These are phyloP conservation scores for Mya arenaria DNA, from an alignment of 1,140 invertebrate genomes.

Conservation along the genomic window DNA sequence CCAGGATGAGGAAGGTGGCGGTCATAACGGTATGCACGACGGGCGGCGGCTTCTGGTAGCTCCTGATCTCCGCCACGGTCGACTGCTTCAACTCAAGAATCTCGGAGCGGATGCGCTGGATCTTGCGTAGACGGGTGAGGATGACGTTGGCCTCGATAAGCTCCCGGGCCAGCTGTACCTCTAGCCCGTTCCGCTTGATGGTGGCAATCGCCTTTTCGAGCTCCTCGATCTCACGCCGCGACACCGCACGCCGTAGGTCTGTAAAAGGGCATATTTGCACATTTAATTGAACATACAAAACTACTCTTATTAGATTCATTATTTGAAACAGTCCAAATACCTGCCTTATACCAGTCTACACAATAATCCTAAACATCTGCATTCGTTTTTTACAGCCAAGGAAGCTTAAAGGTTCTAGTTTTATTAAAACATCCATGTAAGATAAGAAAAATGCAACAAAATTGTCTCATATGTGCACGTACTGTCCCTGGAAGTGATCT, in stretches of 20 bases:
- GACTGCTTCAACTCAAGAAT: conserved; percentile 79
- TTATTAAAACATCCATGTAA: no score
- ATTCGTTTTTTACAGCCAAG: no score
- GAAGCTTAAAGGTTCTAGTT: no score
- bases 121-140: conserved; percentile 67
- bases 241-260: conserved; percentile 75
- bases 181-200: conserved; percentile 76
- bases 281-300: no score
- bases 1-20: conserved; percentile 75
- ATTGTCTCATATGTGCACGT: conserved; percentile 54
- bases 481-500: conserved; percentile 75
- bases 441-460: no score
- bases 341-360: no score
- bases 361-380: no score
- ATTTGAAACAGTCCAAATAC: no score
- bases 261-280: no score
- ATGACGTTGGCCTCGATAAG: conserved; percentile 72
- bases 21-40: conserved; percentile 79
- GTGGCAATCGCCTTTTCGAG: conserved; percentile 76
- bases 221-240: conserved; percentile 70
- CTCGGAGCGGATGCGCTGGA: conserved; percentile 79
- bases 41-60: conserved; percentile 76
- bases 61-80: conserved; percentile 79
- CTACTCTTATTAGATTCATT: no score
- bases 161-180: conserved; percentile 70